Percentiles rank a stretch among this genome's conserved stretches.
Conservation (phyloP, 2,113 vertebrate genomes). For the Corythaixoides concolor region DNA sequence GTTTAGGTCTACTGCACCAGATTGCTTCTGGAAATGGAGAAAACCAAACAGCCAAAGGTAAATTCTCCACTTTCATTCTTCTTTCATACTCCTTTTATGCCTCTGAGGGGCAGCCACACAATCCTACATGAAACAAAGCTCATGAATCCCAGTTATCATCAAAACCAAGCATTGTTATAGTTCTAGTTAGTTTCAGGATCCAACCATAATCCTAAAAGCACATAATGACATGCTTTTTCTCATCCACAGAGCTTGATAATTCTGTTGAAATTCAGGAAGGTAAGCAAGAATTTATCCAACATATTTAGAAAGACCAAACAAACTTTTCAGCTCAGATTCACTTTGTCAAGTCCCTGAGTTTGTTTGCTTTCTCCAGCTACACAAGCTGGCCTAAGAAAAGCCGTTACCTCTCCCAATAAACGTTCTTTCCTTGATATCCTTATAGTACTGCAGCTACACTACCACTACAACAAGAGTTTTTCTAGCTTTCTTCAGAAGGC, state of each 20-base stretch:
- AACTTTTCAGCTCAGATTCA: background rate
- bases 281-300: background rate
- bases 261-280: background rate
- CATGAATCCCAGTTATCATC: background rate
- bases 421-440: background rate
- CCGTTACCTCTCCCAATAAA: background rate
- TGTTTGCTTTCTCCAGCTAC: background rate
- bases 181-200: background rate
- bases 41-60: background rate
- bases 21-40: background rate
- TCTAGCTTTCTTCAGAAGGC: background rate
- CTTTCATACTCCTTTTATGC: background rate
- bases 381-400: background rate
- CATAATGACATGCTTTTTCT: background rate
- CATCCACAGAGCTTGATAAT: background rate
- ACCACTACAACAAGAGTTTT: background rate
- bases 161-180: background rate
- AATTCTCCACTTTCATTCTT: background rate
- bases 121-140: background rate
- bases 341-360: background rate
- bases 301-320: background rate
- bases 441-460: background rate
- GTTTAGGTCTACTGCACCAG: background rate
- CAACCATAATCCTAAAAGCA: background rate
- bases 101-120: background rate